These are phyloP conservation scores for Diglossa cyanea DNA, from an alignment of 2,797 vertebrate genomes.

Conservation along the genomic window DNA sequence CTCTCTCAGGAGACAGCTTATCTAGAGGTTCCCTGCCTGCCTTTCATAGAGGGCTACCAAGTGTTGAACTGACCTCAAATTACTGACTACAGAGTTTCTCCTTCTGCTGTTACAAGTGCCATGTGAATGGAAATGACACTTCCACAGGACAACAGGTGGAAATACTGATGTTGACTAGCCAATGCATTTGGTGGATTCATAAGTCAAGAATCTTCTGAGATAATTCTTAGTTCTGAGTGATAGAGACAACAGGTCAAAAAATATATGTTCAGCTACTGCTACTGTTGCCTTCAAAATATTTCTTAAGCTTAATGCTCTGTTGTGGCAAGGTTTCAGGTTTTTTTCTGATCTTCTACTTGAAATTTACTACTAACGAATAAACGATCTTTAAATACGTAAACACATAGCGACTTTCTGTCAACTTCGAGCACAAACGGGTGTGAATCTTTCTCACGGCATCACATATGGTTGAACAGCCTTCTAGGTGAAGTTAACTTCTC, in stretches of 20 bases:
- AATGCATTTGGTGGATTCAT: neutral
- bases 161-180: neutral
- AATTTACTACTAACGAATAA: neutral
- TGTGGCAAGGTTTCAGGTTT: neutral
- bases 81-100: neutral
- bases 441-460: neutral
- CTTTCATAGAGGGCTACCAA: neutral
- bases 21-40: neutral
- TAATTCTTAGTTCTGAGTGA: neutral
- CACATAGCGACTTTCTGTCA: neutral
- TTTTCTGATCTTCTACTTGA: neutral
- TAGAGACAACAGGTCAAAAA: neutral
- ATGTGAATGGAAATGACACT: neutral
- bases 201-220: neutral
- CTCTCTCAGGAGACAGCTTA: neutral
- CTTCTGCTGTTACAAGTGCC: neutral
- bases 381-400: neutral
- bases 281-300: neutral
- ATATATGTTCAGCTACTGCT: rapidly evolving
- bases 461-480: neutral
- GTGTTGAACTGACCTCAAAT: neutral
- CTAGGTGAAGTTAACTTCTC: neutral
- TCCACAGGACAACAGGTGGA: neutral
- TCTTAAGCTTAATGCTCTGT: neutral
- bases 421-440: neutral